A percentile compares a stretch with the other conserved stretches of the same genome.
phyloP scores from a whole-genome alignment of 2,888 invertebrate species.

The Acrobasis suavella region DNA sequence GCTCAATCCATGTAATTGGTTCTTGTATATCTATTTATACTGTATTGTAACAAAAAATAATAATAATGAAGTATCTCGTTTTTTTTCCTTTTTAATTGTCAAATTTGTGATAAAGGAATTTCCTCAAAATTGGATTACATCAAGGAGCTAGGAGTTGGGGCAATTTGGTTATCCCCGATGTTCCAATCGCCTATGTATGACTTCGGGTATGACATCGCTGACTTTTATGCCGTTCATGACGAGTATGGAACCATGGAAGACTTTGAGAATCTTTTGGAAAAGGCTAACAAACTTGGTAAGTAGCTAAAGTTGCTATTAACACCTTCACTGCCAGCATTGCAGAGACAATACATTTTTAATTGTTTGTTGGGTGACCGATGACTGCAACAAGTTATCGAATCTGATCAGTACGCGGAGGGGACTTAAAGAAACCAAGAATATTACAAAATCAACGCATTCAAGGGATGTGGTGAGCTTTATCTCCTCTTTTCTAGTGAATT shows the following conservation, averaged over 20 bases:
- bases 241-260: constrained; percentile 88
- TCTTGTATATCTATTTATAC: too few relatives aligned
- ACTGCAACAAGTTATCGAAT: too few relatives aligned
- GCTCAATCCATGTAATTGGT: too few relatives aligned
- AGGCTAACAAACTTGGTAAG: constrained; percentile 76
- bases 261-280: constrained; percentile 82
- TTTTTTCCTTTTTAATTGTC: neutral
- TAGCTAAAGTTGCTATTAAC: neutral
- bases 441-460: too few relatives aligned
- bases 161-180: constrained; percentile 90
- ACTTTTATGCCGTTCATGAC: constrained; percentile 86
- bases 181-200: constrained; percentile 89
- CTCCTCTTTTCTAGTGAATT: too few relatives aligned
- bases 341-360: too few relatives aligned
- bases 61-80: neutral
- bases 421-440: too few relatives aligned
- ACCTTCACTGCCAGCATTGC: too few relatives aligned
- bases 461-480: too few relatives aligned
- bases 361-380: too few relatives aligned
- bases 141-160: constrained; percentile 84
- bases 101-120: constrained; percentile 70
- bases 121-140: constrained; percentile 84
- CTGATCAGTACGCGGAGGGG: too few relatives aligned
- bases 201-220: constrained; percentile 90
- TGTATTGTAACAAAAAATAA: too few relatives aligned